These are phyloP conservation scores for Macrotus californicus DNA, from an alignment of 2,113 vertebrate species.

Conservation along the genomic window DNA sequence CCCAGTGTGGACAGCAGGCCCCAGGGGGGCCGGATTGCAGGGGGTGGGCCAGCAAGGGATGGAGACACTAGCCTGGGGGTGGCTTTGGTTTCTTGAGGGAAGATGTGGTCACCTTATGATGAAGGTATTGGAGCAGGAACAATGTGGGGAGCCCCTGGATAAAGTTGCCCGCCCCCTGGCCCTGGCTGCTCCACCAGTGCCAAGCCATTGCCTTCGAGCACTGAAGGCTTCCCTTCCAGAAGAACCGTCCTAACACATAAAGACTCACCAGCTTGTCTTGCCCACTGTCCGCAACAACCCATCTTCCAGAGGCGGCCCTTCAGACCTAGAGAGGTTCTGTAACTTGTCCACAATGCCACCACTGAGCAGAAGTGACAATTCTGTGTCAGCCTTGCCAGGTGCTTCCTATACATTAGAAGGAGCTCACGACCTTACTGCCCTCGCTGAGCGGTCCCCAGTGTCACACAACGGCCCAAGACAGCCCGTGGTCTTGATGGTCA, in stretches of 20 bases:
- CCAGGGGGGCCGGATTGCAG: no score
- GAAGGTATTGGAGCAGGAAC: neutral
- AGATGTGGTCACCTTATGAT: neutral
- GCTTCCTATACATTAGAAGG: fast-evolving
- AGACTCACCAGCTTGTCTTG: neutral
- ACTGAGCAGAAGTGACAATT: neutral
- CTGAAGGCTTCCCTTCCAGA: neutral
- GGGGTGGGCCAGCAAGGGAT: neutral
- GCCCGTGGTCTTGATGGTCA: fast-evolving
- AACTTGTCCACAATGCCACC: neutral
- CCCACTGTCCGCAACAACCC: neutral
- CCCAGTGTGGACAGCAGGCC: no score
- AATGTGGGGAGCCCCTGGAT: neutral
- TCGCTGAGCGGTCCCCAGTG: fast-evolving
- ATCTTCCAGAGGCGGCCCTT: neutral
- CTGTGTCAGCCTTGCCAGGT: fast-evolving
- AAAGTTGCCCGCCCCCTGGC: fast-evolving
- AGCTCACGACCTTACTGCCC: fast-evolving
- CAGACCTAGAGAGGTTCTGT: neutral
- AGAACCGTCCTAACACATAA: neutral
- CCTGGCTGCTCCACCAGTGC: no score
- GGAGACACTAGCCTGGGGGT: neutral
- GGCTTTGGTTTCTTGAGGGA: neutral
- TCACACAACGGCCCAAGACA: fast-evolving
- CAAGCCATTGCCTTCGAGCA: neutral